Evolutionary conservation across 37 sponge, comb jelly and placozoan genomes (phyloP), one percentile per base, ranked within the genome.

Genomic region (Amphimedon queenslandica): DNA sequence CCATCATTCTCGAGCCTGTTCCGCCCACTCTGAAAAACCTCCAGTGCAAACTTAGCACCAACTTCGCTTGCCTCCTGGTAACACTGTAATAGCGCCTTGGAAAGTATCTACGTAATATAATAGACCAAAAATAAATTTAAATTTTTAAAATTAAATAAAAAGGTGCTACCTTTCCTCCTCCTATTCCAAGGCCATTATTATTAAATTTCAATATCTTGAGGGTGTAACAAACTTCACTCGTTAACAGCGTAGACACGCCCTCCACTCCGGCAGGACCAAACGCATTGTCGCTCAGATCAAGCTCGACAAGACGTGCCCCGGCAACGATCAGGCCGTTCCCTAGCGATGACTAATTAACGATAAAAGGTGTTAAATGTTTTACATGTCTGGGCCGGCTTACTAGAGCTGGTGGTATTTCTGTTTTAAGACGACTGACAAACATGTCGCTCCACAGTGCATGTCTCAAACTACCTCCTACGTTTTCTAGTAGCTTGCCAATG

Each of bases 241-340:
- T 80, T 16, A 99, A 82, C 57, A 99, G 85, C 2, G 66, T 47
- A n/a, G 40, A 34, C 35, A 91, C 73, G 10, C 90, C 91, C 42
- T 90, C 77, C 24, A 95, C 77, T 0, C 99, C 99, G 77, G 87
- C 84, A 4, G 96, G 99, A 69, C 99, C 99, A 67, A 99, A 92
- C 0, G 99, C 99, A 83, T 99, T 99, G 60, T 99, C 96, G 70
- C 94, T 93, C 33, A 99, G 84, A 56, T 99, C 99, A 61, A 99
- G 73, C 66, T 92, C 99, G 0, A 67, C 75, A 30, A 99, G 75
- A 24, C 83, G 87, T 1, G 92, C 88, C 6, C 82, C 57, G 4
- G 99, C 81, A 1, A 37, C 65, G 32, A 95, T 93, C 35, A 99
- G 68, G 31, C 91, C 99, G 3, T 81, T 75, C 41, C 91, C 82